Percentiles rank a stretch among this genome's conserved stretches.
Conservation (phyloP, 2,888 invertebrate genomes). For the Alloplasta piceator region DNA sequence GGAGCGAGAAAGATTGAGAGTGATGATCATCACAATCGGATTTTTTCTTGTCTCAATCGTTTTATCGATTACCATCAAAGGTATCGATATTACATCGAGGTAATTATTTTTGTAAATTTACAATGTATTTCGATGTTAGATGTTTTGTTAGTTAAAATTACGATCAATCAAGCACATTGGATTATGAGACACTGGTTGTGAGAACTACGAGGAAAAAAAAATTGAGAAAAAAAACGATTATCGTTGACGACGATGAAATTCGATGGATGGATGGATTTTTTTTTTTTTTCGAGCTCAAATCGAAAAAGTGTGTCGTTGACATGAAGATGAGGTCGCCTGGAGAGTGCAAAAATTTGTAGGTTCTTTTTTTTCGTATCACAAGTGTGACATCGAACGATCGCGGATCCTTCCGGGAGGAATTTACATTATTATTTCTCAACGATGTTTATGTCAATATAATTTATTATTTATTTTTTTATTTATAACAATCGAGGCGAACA, state of each 20-base stretch:
- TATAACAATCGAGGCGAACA: slow-evolving; percentile 64
- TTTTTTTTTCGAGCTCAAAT: background rate
- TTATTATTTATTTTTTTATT: slow-evolving; percentile 40
- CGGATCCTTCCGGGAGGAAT: background rate
- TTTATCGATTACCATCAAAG: slow-evolving; percentile 23
- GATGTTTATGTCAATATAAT: slow-evolving; percentile 22
- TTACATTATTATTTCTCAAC: slow-evolving; percentile 2
- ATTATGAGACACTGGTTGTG: slow-evolving; percentile 30
- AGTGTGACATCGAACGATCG: background rate
- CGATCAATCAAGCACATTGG: slow-evolving; percentile 53
- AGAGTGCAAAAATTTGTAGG: no score
- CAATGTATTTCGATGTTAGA: slow-evolving; percentile 71
- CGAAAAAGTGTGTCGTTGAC: background rate
- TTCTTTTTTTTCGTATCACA: slow-evolving; percentile 1
- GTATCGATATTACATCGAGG: slow-evolving; percentile 25
- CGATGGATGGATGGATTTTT: background rate
- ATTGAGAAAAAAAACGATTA: slow-evolving; percentile 36
- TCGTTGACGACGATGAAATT: slow-evolving; percentile 18
- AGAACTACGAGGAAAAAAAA: slow-evolving; percentile 43
- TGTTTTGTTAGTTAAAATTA: slow-evolving; percentile 72
- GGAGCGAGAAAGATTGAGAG: slow-evolving; percentile 12
- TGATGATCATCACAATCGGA: slow-evolving; percentile 32
- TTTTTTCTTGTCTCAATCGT: slow-evolving; percentile 13
- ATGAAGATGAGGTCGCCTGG: no score
- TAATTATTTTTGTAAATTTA: slow-evolving; percentile 18